phyloP scores from a whole-genome alignment of 2,888 invertebrate species.

The Xylota sylvarum region DNA sequence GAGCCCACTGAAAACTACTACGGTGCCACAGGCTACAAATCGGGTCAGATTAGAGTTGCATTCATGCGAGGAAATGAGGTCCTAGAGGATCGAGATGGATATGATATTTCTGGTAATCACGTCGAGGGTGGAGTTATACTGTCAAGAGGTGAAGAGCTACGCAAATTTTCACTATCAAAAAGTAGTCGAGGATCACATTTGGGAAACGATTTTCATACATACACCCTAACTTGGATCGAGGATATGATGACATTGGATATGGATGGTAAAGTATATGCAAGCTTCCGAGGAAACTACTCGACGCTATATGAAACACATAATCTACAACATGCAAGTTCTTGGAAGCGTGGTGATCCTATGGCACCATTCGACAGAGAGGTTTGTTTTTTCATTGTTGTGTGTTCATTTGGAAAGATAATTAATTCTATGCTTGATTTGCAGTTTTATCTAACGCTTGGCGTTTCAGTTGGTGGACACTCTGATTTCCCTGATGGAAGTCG shows the following conservation, averaged over 20 bases:
- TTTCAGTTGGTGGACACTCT: slow-evolving; percentile 91
- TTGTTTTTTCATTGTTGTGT: neutral
- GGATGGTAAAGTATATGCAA: slow-evolving; percentile 86
- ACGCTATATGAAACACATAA: slow-evolving; percentile 70
- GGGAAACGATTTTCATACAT: slow-evolving; percentile 88
- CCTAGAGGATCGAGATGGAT: slow-evolving; percentile 79
- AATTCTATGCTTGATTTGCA: slow-evolving; percentile 81
- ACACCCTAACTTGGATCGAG: slow-evolving; percentile 88
- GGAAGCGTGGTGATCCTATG: slow-evolving; percentile 87
- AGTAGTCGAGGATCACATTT: slow-evolving; percentile 84
- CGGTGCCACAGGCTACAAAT: slow-evolving; percentile 87
- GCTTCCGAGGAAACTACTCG: slow-evolving; percentile 83
- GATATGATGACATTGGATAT: slow-evolving; percentile 83
- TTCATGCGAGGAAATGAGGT: slow-evolving; percentile 88
- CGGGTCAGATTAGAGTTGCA: slow-evolving; percentile 91
- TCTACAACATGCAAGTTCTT: slow-evolving; percentile 85
- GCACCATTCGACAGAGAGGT: slow-evolving; percentile 92
- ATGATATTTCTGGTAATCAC: slow-evolving; percentile 81
- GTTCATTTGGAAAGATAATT: neutral
- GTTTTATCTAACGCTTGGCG: slow-evolving; percentile 91
- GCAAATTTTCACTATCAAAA: slow-evolving; percentile 81
- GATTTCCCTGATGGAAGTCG: slow-evolving; percentile 88
- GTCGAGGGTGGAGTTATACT: slow-evolving; percentile 82
- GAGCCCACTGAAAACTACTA: slow-evolving; percentile 88
- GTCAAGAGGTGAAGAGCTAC: slow-evolving; percentile 80